A percentile compares a stretch with the other conserved stretches of the same genome.
phyloP scores from a whole-genome alignment of 2,888 invertebrate species.

The Tetrapedia diversipes region DNA sequence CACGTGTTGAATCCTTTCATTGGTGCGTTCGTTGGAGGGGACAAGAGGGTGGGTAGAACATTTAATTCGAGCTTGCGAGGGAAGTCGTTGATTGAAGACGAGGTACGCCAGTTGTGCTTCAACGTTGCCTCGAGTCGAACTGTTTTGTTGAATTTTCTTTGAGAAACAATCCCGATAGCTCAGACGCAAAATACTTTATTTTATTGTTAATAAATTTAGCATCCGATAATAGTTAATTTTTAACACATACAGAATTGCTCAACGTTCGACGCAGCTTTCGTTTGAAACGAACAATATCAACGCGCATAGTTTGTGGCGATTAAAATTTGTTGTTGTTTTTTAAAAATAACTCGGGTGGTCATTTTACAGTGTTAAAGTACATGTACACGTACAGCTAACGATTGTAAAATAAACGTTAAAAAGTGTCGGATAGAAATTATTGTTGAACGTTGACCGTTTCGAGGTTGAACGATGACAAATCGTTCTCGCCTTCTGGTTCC shows the following conservation, averaged over 20 bases:
- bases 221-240: not conserved
- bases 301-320: too few relatives aligned
- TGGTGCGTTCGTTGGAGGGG: conserved; percentile 45
- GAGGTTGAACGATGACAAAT: conserved; percentile 32
- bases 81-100: conserved; percentile 83
- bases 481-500: not conserved
- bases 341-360: not conserved
- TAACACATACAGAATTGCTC: not conserved
- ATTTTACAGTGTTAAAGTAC: not conserved
- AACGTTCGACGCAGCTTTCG: not conserved
- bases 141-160: conserved; percentile 14
- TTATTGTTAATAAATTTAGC: not conserved
- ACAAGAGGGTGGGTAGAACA: conserved; percentile 74
- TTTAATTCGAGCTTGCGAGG: conserved; percentile 83
- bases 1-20: conserved; percentile 50
- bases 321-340: too few relatives aligned
- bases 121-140: conserved; percentile 56
- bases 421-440: not conserved
- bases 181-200: too few relatives aligned
- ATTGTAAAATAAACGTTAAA: not conserved
- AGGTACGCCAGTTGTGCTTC: conserved; percentile 64
- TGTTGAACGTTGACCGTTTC: not conserved
- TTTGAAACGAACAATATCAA: too few relatives aligned
- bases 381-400: not conserved
- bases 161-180: not conserved